Conservation (phyloP, 2,113 vertebrate genomes). For the rat (Rattus norvegicus) region DNA sequence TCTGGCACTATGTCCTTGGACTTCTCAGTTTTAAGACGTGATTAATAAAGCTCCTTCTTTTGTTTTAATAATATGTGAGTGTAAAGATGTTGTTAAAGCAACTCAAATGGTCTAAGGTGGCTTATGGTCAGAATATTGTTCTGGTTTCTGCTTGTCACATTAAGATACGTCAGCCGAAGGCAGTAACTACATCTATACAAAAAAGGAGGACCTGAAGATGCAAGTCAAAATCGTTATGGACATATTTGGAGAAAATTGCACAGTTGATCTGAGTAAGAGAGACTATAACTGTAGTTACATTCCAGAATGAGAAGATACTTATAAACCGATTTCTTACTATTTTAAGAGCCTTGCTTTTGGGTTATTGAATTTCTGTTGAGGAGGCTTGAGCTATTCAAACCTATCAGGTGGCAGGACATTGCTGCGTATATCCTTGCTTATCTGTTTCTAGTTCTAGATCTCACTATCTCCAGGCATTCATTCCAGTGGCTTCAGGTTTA, state of each 20-base stretch:
- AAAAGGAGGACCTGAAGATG: not conserved
- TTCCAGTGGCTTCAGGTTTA: slow-evolving; percentile 31
- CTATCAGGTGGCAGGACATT: not conserved
- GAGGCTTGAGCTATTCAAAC: not conserved
- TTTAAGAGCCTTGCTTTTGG: slow-evolving; percentile 7
- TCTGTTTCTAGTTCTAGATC: slow-evolving; percentile 26
- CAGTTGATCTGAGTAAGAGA: slow-evolving; percentile 7
- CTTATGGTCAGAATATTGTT: not conserved
- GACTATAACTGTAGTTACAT: not conserved
- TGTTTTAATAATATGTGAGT: not conserved
- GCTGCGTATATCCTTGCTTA: not conserved
- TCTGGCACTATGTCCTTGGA: not conserved
- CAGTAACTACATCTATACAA: not conserved
- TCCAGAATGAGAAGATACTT: not conserved
- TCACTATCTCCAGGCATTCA: not conserved
- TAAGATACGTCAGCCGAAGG: not conserved
- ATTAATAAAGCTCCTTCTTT: not conserved
- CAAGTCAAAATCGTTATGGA: not conserved
- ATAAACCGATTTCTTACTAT: not conserved
- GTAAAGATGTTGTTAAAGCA: not conserved
- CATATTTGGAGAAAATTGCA: not conserved
- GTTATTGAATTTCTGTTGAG: not conserved
- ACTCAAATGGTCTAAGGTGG: not conserved
- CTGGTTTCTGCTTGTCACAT: slow-evolving; percentile 11
- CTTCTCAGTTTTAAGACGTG: not conserved